Evolutionary conservation across 2,888 invertebrate species (phyloP).

Genomic region (Eristalinus aeneus): DNA sequence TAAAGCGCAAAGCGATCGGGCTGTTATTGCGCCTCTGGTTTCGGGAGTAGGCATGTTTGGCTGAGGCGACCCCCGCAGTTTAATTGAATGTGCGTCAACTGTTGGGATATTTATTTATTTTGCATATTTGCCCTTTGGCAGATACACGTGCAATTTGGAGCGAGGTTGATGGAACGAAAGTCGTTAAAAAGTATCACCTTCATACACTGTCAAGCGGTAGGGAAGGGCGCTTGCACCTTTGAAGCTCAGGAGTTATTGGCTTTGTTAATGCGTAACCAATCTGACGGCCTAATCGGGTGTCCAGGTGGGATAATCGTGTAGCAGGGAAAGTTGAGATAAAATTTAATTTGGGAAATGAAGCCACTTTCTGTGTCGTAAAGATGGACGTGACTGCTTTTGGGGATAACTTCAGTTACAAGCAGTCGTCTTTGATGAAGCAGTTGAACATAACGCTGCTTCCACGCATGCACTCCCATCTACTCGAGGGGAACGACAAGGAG

Average conservation of each 20-base stretch:
- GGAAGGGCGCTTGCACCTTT: neutral
- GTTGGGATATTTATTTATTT: neutral
- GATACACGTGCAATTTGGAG: neutral
- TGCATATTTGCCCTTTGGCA: neutral
- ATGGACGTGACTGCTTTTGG: neutral
- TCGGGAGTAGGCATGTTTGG: slow-evolving; percentile 4
- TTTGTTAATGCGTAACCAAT: neutral
- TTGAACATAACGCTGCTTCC: too few species aligned
- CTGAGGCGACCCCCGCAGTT: neutral
- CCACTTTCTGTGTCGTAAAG: neutral
- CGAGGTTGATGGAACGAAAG: neutral
- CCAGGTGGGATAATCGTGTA: neutral
- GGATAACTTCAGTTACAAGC: neutral
- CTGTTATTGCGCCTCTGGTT: neutral
- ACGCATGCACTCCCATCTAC: too few species aligned
- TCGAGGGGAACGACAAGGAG: too few species aligned
- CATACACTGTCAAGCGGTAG: too few species aligned
- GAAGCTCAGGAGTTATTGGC: neutral
- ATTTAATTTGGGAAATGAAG: neutral
- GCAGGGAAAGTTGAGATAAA: neutral
- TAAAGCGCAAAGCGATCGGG: slow-evolving; percentile 11
- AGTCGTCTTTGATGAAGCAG: too few species aligned
- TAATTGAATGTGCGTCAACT: neutral
- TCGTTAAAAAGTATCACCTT: neutral
- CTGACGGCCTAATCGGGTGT: neutral